phyloP scores from a whole-genome alignment of 1,140 invertebrate species.

The Scaptomyza graminum region DNA sequence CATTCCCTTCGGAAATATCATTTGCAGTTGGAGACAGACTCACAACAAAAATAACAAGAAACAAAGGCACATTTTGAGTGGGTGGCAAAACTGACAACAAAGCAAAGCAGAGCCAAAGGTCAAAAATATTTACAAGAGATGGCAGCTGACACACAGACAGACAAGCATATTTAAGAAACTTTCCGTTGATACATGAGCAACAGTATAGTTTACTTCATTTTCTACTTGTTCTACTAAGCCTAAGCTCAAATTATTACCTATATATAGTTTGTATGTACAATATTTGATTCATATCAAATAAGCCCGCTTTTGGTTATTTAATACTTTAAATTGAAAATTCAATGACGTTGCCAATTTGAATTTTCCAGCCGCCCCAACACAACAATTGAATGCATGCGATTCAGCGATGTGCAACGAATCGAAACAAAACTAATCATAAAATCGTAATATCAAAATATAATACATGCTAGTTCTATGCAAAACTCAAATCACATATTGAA shows the following conservation, averaged over 20 bases:
- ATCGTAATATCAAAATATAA: slow-evolving; percentile 1
- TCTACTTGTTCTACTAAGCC: background rate
- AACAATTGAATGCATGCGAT: background rate
- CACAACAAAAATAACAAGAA: background rate
- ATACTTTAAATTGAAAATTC: slow-evolving; percentile 42
- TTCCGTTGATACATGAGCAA: background rate
- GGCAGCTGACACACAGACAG: slow-evolving; percentile 34
- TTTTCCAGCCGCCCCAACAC: background rate
- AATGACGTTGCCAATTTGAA: background rate
- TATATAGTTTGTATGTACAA: no score
- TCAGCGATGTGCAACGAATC: background rate
- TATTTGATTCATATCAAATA: slow-evolving; percentile 9
- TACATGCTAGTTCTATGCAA: background rate
- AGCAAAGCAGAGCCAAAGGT: slow-evolving; percentile 46
- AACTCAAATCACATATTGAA: slow-evolving; percentile 21
- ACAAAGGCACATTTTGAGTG: no score
- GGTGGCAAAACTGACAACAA: slow-evolving; percentile 32
- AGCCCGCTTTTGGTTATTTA: slow-evolving; percentile 26
- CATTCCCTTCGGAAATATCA: slow-evolving; percentile 25
- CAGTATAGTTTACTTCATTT: background rate
- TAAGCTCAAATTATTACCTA: background rate
- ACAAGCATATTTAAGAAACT: slow-evolving; percentile 16
- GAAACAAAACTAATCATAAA: slow-evolving; percentile 2
- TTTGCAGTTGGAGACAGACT: slow-evolving; percentile 19
- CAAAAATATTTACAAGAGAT: slow-evolving; percentile 45